Conservation (phyloP, 1,140 invertebrate species). For the Macrotrachela quadricornifera region DNA sequence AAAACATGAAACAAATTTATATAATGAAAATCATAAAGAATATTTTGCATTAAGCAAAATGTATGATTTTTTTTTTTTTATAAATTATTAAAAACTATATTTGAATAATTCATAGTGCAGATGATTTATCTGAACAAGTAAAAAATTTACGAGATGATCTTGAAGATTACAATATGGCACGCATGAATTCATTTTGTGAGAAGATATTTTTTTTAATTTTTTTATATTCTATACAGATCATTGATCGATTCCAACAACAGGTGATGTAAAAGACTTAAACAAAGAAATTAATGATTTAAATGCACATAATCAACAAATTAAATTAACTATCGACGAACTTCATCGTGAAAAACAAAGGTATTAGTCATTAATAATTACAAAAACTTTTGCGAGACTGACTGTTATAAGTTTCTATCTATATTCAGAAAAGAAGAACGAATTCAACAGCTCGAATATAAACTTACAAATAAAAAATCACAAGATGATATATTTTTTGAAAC, state of each 20-base stretch:
- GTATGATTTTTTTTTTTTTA: background rate
- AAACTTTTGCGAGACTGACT: too few relatives aligned
- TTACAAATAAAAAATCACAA: slow-evolving; percentile 2
- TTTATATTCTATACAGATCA: background rate
- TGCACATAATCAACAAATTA: slow-evolving; percentile 6
- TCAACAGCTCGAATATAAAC: background rate
- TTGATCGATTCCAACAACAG: slow-evolving; percentile 1
- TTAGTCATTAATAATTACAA: too few relatives aligned
- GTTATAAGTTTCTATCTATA: too few relatives aligned
- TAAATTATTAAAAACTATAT: background rate
- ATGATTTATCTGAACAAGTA: slow-evolving; percentile 5
- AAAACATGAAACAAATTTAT: slow-evolving; percentile 1
- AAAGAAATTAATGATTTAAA: slow-evolving; percentile 5
- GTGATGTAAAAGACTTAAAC: background rate
- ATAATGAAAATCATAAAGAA: slow-evolving; percentile 3
- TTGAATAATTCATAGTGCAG: background rate
- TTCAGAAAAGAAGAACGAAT: slow-evolving; percentile 2
- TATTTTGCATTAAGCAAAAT: slow-evolving; percentile 1
- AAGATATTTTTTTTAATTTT: too few relatives aligned
- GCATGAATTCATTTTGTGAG: too few relatives aligned
- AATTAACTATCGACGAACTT: background rate
- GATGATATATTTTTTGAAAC: background rate
- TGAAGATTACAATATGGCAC: slow-evolving; percentile 5
- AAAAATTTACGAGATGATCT: slow-evolving; percentile 1
- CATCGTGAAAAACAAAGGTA: slow-evolving; percentile 7